Evolutionary conservation across 2,113 vertebrate species (phyloP).

Genomic region (Dromas ardeola): DNA sequence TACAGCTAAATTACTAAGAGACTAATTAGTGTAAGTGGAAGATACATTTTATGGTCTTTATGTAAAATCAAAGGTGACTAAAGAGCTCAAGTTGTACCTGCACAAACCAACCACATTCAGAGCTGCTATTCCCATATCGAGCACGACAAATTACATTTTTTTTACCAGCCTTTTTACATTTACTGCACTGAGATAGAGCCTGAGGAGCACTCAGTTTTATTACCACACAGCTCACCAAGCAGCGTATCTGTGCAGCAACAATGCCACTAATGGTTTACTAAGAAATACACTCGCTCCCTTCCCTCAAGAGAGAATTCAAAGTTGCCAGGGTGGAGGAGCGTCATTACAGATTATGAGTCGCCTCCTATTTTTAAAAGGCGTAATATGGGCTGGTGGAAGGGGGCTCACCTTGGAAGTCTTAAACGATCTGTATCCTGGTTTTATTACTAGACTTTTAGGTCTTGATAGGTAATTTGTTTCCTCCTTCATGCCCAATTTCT

Average conservation of each 20-base stretch:
- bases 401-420: background rate
- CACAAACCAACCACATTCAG: background rate
- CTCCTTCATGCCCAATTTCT: background rate
- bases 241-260: background rate
- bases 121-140: fast-evolving
- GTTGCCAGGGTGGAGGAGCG: background rate
- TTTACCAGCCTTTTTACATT: background rate
- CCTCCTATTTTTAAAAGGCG: background rate
- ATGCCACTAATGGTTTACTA: background rate
- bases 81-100: background rate
- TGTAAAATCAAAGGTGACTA: background rate
- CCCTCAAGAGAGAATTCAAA: background rate
- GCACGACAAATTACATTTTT: background rate
- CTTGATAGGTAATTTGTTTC: background rate
- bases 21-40: background rate
- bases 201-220: background rate
- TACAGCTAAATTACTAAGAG: background rate
- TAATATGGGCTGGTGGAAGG: background rate
- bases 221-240: background rate
- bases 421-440: background rate
- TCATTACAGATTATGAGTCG: background rate
- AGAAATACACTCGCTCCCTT: background rate
- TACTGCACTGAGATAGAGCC: background rate
- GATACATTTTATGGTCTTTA: background rate
- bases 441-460: background rate